Percentiles rank a stretch among this genome's conserved stretches.
These are phyloP conservation scores for Drosophila anomalata DNA, from an alignment of 2,888 invertebrate genomes.

Conservation along the genomic window DNA sequence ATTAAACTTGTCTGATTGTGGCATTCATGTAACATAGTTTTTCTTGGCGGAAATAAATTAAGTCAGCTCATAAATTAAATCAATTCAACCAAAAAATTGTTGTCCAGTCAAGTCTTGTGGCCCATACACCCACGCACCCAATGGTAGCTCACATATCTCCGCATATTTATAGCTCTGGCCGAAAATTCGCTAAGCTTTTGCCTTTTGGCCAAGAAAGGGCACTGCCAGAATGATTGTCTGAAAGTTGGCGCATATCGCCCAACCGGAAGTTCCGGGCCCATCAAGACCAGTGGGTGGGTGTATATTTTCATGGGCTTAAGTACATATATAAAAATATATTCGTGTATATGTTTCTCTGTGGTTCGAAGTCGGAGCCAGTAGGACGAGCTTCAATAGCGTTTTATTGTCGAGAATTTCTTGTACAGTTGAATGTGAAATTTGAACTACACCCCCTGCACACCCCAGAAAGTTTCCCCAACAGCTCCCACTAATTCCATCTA, in stretches of 20 bases:
- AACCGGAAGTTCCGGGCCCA: constrained; percentile 73
- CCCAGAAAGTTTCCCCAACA: background rate
- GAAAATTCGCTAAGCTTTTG: constrained; percentile 69
- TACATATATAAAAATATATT: constrained; percentile 12
- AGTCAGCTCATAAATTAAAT: constrained; percentile 74
- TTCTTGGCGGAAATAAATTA: constrained; percentile 72
- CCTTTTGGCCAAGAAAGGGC: constrained; percentile 65
- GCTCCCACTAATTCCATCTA: constrained; percentile 17
- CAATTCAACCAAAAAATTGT: constrained; percentile 52
- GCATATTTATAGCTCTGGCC: constrained; percentile 61
- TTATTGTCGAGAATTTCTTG: constrained; percentile 73
- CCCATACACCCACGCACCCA: constrained; percentile 22
- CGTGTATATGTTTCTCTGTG: constrained; percentile 5
- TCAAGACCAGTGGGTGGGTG: constrained; percentile 72
- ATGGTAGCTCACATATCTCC: constrained; percentile 10
- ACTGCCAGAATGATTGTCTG: constrained; percentile 70
- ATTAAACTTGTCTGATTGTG: constrained; percentile 23
- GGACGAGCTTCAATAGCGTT: constrained; percentile 66
- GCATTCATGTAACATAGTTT: background rate
- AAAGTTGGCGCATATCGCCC: constrained; percentile 76
- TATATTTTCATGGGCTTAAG: background rate
- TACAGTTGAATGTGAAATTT: constrained; percentile 63
- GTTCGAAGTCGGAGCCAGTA: constrained; percentile 52
- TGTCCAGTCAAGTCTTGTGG: constrained; percentile 55
- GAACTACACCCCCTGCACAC: constrained; percentile 5